These are phyloP conservation scores for Pterobdella sp. DNA, from an alignment of 2,888 invertebrate species.

Conservation along the genomic window DNA sequence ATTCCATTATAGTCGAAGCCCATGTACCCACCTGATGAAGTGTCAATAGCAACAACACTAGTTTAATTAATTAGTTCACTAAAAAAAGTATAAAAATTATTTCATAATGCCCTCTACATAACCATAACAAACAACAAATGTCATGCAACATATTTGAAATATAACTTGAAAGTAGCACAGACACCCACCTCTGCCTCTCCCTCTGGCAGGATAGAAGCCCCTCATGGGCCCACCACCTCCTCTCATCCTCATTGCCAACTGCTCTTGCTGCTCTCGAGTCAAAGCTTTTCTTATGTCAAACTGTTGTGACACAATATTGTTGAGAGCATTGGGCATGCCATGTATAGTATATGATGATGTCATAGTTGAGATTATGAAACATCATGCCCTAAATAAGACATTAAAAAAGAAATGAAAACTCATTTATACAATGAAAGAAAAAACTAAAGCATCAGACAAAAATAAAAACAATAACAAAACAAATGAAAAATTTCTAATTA, in stretches of 20 bases:
- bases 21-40: background rate
- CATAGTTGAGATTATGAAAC: background rate
- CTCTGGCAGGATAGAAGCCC: constrained; percentile 23
- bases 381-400: background rate
- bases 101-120: no score
- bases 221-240: constrained; percentile 40
- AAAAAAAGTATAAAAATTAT: no score
- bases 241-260: constrained; percentile 55
- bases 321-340: background rate
- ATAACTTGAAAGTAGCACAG: background rate
- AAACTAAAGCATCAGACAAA: no score
- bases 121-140: no score
- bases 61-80: no score
- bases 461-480: no score
- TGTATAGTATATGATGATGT: background rate
- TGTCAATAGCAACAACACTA: background rate
- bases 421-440: no score
- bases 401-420: no score
- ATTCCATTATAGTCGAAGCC: constrained; percentile 49
- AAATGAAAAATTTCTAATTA: no score
- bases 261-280: constrained; percentile 54
- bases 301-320: constrained; percentile 37
- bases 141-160: no score
- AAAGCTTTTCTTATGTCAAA: constrained; percentile 85
- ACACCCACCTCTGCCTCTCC: constrained; percentile 2